phyloP scores from a whole-genome alignment of 2,888 invertebrate genomes.

The Tuberolachnus salignus region DNA sequence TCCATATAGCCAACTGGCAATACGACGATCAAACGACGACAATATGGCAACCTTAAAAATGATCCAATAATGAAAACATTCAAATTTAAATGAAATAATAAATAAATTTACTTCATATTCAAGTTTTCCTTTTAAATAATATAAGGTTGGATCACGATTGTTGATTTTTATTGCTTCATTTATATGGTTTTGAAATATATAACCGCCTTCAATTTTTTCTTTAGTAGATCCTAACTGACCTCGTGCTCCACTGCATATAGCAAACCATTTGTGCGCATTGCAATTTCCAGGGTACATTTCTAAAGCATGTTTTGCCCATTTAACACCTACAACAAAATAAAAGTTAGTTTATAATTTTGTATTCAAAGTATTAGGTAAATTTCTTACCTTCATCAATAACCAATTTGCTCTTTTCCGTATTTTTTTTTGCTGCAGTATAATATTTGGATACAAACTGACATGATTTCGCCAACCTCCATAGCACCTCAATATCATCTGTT shows the following conservation, averaged over 20 bases:
- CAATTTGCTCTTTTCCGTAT: slow-evolving; percentile 59
- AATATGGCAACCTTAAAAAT: slow-evolving; percentile 66
- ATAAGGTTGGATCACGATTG: slow-evolving; percentile 69
- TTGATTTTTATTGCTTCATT: slow-evolving; percentile 69
- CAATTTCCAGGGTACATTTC: slow-evolving; percentile 65
- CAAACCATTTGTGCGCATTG: slow-evolving; percentile 77
- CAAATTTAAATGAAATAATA: background rate
- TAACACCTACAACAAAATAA: slow-evolving; percentile 64
- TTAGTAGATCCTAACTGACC: slow-evolving; percentile 69
- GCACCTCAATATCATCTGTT: slow-evolving; percentile 58
- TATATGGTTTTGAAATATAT: slow-evolving; percentile 72
- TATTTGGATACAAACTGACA: slow-evolving; percentile 59
- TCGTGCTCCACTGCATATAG: slow-evolving; percentile 71
- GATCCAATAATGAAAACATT: background rate
- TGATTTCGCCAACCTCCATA: slow-evolving; percentile 61
- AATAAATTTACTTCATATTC: slow-evolving; percentile 67
- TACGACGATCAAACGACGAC: slow-evolving; percentile 71
- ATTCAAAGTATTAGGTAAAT: background rate
- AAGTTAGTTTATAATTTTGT: background rate
- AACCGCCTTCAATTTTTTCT: slow-evolving; percentile 72
- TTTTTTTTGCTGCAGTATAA: slow-evolving; percentile 59
- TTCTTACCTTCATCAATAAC: slow-evolving; percentile 60
- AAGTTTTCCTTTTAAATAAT: slow-evolving; percentile 75
- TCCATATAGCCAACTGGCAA: slow-evolving; percentile 71
- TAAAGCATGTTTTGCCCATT: slow-evolving; percentile 67